Base-by-base conservation (phyloP, 2,888 invertebrate genomes). In the Agonopterix alstromeriana region DNA sequence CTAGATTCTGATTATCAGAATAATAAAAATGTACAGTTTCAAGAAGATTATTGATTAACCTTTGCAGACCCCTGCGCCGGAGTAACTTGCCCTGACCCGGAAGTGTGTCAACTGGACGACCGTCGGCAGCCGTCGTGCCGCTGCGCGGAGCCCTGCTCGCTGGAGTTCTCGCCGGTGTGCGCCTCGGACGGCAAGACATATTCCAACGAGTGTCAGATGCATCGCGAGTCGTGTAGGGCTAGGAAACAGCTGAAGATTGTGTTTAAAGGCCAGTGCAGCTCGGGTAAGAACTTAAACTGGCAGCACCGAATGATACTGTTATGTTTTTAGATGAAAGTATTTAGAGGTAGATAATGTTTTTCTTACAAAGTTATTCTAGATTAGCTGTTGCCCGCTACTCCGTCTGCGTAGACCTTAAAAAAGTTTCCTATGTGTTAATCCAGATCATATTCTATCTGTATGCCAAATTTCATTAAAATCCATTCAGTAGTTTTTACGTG, bases 141-240 rank as follows among this genome's bases (percentile, higher is more conserved):
- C 49, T 97, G 97, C 73, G 94, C 94, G 45, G 94, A 94, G 67
- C 91, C 93, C 43, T 94, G 95, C 61, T 93, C 95, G 3, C 90
- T 96, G 47, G 94, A 94, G 72, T 94, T 95, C 75, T 91, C 93
- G 8, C 94, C 94, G 0, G 91, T 95, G 45, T 95, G 95, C 65
- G 94, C 94, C 8, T 94, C 94, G 44, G 94, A 95, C 79, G 94
- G 94, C 47, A 94, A 94, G 76, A 95, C 95, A 0, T 95, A 95
- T 74, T 91, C 94, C 55, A 96, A 95, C 80, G 94, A 95, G 77
- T 97, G 97, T 75, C 93, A 93, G 65, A 91, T 97, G 78, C 91
- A 94, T 58, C 92, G 94, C 63, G 93, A 95, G 72, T 94, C 95
- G 12, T 97, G 97, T 77, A 91, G 94, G 44, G 90, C 93, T 35